A percentile compares a stretch with the other conserved stretches of the same genome.
Evolutionary conservation across 2,113 vertebrate genomes (phyloP).

Genomic region (Hystrix cristata): DNA sequence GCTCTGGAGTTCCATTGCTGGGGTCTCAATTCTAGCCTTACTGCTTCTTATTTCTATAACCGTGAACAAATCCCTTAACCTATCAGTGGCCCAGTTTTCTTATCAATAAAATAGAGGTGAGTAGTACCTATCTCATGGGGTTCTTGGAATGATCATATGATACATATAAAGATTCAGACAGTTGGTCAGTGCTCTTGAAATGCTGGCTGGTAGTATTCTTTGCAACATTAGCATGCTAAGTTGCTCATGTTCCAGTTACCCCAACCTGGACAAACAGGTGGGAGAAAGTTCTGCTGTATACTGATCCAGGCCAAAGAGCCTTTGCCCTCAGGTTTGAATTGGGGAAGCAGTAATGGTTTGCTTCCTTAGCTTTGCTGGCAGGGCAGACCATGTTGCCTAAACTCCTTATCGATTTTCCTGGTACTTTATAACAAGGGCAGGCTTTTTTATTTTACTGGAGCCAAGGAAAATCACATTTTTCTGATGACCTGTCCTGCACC

Average conservation of each 20-base stretch:
- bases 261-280: neutral
- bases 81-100: neutral
- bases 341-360: neutral
- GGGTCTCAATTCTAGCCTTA: neutral
- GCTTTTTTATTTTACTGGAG: slow-evolving; percentile 43
- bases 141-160: neutral
- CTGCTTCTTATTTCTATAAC: slow-evolving; percentile 5
- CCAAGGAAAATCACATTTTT: slow-evolving; percentile 67
- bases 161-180: neutral
- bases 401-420: slow-evolving; percentile 43
- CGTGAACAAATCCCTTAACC: neutral
- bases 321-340: neutral
- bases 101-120: neutral
- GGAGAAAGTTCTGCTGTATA: neutral
- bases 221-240: too few relatives aligned
- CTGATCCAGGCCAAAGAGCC: neutral
- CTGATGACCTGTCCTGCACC: slow-evolving; percentile 36
- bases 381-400: neutral
- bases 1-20: neutral
- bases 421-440: slow-evolving; percentile 55
- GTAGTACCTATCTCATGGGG: neutral
- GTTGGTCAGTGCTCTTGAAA: neutral
- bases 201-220: neutral
- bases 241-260: neutral
- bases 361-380: neutral